phyloP scores from a whole-genome alignment of 2,888 invertebrate genomes.

The Callosobruchus maculatus region DNA sequence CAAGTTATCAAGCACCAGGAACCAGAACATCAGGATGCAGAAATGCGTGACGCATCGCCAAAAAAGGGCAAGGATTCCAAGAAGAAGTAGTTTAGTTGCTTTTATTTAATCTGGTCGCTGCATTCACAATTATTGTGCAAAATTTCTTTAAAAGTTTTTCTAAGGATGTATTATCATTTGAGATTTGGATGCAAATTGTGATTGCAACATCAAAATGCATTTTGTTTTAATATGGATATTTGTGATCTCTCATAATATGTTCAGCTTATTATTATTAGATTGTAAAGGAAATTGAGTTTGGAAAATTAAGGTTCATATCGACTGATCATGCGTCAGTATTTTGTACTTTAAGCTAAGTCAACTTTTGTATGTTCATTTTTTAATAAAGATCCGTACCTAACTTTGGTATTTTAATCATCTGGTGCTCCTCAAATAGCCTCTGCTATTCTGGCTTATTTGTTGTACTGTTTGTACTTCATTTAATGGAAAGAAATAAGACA shows the following conservation, averaged over 20 bases:
- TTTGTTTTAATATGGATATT: neutral
- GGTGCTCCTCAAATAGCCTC: no score
- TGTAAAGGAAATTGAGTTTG: no score
- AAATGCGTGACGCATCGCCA: neutral
- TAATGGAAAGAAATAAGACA: no score
- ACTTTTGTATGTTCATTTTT: neutral
- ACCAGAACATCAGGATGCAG: neutral
- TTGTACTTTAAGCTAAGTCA: no score
- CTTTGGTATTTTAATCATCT: no score
- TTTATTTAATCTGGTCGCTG: neutral
- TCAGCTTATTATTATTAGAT: neutral
- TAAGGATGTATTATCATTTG: no score
- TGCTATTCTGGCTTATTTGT: no score
- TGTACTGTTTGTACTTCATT: no score
- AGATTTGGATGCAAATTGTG: neutral
- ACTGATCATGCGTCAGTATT: no score
- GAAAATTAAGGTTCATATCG: neutral
- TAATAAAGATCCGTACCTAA: neutral
- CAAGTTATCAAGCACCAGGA: neutral
- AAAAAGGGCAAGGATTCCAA: neutral
- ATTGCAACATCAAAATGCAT: neutral
- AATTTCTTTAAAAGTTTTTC: neutral
- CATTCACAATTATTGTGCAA: neutral
- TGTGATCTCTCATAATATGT: neutral
- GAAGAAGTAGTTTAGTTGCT: neutral